Evolutionary conservation across 2,797 vertebrate genomes (phyloP).

Genomic region (Pangasius macronema): DNA sequence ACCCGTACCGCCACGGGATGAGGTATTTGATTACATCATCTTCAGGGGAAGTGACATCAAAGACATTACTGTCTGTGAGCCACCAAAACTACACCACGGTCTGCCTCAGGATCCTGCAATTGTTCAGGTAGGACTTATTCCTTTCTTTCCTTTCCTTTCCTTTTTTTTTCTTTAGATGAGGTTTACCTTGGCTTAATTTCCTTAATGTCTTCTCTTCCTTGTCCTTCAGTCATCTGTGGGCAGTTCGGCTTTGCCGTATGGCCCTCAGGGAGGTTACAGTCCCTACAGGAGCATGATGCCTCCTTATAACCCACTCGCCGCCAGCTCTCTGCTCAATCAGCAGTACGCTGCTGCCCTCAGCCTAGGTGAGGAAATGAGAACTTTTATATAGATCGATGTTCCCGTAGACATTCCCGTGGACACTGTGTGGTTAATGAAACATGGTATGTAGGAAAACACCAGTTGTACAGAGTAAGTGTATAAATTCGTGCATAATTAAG

Average conservation of each 20-base stretch:
- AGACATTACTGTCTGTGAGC: slow-evolving; percentile 91
- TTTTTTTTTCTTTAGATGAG: background rate
- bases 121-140: slow-evolving; percentile 78
- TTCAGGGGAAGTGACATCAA: slow-evolving; percentile 97
- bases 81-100: slow-evolving; percentile 85
- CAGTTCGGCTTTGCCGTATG: slow-evolving; percentile 79
- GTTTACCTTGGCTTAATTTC: background rate
- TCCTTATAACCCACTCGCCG: slow-evolving; percentile 86
- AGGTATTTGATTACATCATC: slow-evolving; percentile 95
- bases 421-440: background rate
- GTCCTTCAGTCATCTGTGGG: slow-evolving; percentile 80
- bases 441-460: background rate
- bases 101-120: slow-evolving; percentile 94
- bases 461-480: background rate
- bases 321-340: slow-evolving; percentile 87
- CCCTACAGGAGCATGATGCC: slow-evolving; percentile 84
- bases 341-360: slow-evolving; percentile 90
- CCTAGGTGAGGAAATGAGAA: slow-evolving; percentile 78
- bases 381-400: background rate
- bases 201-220: background rate
- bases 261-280: slow-evolving; percentile 83
- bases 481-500: background rate
- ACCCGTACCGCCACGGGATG: slow-evolving; percentile 87
- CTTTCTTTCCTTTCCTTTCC: background rate
- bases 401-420: background rate